Base-by-base conservation (phyloP, 2,888 invertebrate genomes). In the Polydrusus pterygomalis region DNA sequence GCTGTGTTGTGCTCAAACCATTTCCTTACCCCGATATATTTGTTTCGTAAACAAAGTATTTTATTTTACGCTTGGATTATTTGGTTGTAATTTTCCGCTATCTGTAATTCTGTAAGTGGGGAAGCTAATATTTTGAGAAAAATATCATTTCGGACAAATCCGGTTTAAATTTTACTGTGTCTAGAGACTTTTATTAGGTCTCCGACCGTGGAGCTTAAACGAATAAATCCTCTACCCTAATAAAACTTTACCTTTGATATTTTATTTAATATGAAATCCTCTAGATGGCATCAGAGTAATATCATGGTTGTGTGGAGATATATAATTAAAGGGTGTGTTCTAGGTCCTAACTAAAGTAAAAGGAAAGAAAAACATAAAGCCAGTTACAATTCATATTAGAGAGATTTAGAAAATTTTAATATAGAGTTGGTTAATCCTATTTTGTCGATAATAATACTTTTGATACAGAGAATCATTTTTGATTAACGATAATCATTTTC, bases 181-280 rank as follows among this genome's bases (percentile, higher is more conserved):
- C 58, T 60, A 60, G 58, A 60, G 58, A 60, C 58, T 60, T 60
- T 60, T 60, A 60, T 60, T 60, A 60, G 58, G 58, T 60, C 58
- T 60, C 58, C 58, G 58, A 60, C 58, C 58, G 58, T 38, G 38
- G 58, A 38, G 38, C 58, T 60, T 56, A 40, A n/a, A 17, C 38
- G 15, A 10, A 60, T 38, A 60, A 60, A 60, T 60, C 58, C 58
- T 60, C 38, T 38, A 60, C 58, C 58, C 58, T 60, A 60, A 60
- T 60, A 60, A 60, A 60, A 60, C 58, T 60, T 60, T 60, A 60
- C 58, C 58, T 60, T 60, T 60, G 58, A 60, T 60, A 60, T 60
- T 38, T 38, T 60, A 60, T 60, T 60, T 38, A 34, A 60, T 60
- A 60, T 38, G 58, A 30, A 60, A 60, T 17, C 30, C 38, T 60